These are phyloP conservation scores for Gordius sp. DNA, from an alignment of 2,888 invertebrate species.

Conservation along the genomic window DNA sequence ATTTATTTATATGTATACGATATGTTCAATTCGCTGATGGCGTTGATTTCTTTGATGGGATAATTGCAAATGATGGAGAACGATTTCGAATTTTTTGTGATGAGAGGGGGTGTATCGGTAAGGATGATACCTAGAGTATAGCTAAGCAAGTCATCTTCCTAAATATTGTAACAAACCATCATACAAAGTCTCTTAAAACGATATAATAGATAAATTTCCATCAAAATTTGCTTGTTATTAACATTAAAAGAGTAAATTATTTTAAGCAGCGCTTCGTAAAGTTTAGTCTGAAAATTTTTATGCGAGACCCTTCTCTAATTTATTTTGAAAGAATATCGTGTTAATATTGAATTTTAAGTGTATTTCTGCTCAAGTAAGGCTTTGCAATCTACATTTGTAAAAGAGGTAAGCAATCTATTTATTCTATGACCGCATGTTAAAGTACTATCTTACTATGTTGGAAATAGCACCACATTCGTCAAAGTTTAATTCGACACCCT, in stretches of 20 bases:
- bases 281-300: no score
- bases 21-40: conserved; percentile 3
- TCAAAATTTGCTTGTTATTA: no score
- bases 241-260: no score
- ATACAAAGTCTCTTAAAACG: not conserved
- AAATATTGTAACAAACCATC: not conserved
- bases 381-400: no score
- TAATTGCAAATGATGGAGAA: conserved; percentile 13
- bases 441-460: not conserved
- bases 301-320: no score
- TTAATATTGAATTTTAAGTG: no score
- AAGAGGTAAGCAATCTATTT: no score
- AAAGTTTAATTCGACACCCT: not conserved
- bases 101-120: not conserved
- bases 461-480: not conserved
- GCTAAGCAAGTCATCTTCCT: not conserved
- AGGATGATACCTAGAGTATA: conserved; percentile 2
- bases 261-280: no score
- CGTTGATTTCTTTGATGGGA: not conserved
- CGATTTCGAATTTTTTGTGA: conserved; percentile 9
- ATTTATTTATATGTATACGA: conserved; percentile 7
- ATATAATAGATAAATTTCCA: no score
- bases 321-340: no score
- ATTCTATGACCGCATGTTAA: no score
- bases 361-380: no score